Conservation (phyloP, 2,888 invertebrate species). For the Watsonalla cultraria region DNA sequence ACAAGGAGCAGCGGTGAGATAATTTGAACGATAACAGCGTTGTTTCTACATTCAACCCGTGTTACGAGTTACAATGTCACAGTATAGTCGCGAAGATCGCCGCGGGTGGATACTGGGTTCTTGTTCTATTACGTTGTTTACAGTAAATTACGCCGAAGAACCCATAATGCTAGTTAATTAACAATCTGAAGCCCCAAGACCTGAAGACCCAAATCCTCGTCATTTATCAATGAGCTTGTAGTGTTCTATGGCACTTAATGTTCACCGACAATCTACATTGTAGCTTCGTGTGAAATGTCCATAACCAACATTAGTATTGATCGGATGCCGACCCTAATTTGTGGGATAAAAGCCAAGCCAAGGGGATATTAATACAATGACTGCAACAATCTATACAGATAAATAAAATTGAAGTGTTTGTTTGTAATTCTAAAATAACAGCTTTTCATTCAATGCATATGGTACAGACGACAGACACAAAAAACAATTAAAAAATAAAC, state of each 20-base stretch:
- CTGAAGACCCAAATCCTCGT: neutral
- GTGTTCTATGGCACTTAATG: neutral
- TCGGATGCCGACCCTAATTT: too few relatives aligned
- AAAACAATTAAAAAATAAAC: too few relatives aligned
- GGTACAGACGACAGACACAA: too few relatives aligned
- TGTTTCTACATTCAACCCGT: conserved; percentile 42
- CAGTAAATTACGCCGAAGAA: conserved; percentile 40
- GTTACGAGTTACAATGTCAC: conserved; percentile 42
- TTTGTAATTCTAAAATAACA: too few relatives aligned
- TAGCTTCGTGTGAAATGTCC: too few relatives aligned
- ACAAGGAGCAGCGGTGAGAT: conserved; percentile 29
- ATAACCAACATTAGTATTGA: too few relatives aligned
- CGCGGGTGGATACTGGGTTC: conserved; percentile 19
- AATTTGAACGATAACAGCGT: conserved; percentile 43
- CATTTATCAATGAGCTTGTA: neutral
- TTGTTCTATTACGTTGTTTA: conserved; percentile 29
- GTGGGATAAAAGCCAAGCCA: too few relatives aligned
- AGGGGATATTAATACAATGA: too few relatives aligned
- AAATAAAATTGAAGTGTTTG: too few relatives aligned
- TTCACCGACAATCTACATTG: too few relatives aligned
- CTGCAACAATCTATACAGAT: too few relatives aligned
- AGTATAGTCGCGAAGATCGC: conserved; percentile 34
- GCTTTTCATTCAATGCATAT: too few relatives aligned
- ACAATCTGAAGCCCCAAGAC: neutral
- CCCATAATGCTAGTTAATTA: neutral